phyloP scores from a whole-genome alignment of 2,113 vertebrate genomes.

The Aldabrachelys gigantea region DNA sequence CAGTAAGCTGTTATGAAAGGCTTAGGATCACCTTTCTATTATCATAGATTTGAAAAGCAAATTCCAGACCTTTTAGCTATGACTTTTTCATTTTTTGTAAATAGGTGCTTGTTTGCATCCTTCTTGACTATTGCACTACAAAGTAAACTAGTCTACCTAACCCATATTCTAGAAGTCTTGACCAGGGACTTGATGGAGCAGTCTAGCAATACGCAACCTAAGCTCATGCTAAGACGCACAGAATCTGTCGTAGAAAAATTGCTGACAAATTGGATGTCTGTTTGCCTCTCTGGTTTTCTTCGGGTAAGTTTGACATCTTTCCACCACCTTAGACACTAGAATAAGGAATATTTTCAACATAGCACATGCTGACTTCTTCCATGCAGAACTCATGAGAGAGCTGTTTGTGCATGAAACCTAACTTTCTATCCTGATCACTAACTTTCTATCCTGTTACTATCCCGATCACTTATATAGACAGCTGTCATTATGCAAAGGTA shows the following conservation, averaged over 20 bases:
- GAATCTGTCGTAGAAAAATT: constrained; percentile 95
- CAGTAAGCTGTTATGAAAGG: not conserved
- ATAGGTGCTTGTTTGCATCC: constrained; percentile 91
- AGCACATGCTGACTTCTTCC: not conserved
- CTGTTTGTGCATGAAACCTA: not conserved
- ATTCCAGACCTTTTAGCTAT: not conserved
- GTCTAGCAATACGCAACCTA: constrained; percentile 88
- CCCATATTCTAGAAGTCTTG: constrained; percentile 89
- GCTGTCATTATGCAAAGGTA: not conserved
- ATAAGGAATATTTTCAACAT: not conserved
- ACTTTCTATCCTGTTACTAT: not conserved
- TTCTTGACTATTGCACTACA: constrained; percentile 92
- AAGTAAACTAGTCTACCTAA: constrained; percentile 91
- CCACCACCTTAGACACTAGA: not conserved
- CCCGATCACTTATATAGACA: not conserved
- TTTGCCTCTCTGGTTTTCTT: constrained; percentile 96
- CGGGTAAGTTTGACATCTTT: constrained; percentile 80
- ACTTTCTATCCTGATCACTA: not conserved
- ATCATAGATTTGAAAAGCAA: constrained; percentile 5
- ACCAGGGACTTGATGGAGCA: constrained; percentile 90
- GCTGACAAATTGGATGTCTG: constrained; percentile 97
- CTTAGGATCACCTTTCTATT: not conserved
- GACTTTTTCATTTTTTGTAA: not conserved
- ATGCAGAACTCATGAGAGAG: not conserved
- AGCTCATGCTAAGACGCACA: constrained; percentile 91